Evolutionary conservation across 2,113 vertebrate genomes (phyloP), one percentile per base, ranked within the genome.

Genomic region (Prionailurus bengalensis): DNA sequence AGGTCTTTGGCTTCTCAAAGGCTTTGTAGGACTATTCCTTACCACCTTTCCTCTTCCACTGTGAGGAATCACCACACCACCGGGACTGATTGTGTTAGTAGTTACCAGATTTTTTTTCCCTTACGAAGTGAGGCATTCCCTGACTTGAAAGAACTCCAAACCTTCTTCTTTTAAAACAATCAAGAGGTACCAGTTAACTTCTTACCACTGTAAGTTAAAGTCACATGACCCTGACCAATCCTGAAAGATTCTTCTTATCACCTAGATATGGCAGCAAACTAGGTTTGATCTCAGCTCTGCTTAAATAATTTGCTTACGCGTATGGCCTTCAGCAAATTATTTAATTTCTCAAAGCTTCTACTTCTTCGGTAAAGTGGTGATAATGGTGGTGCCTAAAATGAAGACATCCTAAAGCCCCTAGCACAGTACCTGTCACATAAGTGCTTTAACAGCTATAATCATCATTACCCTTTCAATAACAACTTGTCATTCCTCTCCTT

Each of bases 331-430:
- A 15, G 31, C 21, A 39, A 86, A 45, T 66, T 33, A 48, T 2
- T 93, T 74, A 58, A 91, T 39, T 82, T 86, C 53, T 65, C 51
- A 70, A 91, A 96, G 55, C 36, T 74, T 85, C 36, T 51, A n/a
- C 66, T 66, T 58, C 48, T 85, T 82, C 91, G 83, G 10, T 80
- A 80, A 91, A 84, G 63, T 39, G 9, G 16, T 29, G 39, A 17
- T 42, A 70, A 95, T 4, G 7, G 65, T 23, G n/a, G 51, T n/a
- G 70, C 33, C 33, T 55, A 42, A 89, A 89, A 89, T 14, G 29
- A 80, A 36, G n/a, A 15, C 51, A 39, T 39, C 80, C 14, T 83
- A 71, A 73, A 55, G 55, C 12, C 58, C 51, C 78, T 89, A 65
- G 23, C 33, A 66, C 61, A 48, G 0, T 53, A 73, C 29, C 55